These are phyloP conservation scores for Mesopsocus fuscifrons DNA, from an alignment of 2,888 invertebrate genomes.

Conservation along the genomic window DNA sequence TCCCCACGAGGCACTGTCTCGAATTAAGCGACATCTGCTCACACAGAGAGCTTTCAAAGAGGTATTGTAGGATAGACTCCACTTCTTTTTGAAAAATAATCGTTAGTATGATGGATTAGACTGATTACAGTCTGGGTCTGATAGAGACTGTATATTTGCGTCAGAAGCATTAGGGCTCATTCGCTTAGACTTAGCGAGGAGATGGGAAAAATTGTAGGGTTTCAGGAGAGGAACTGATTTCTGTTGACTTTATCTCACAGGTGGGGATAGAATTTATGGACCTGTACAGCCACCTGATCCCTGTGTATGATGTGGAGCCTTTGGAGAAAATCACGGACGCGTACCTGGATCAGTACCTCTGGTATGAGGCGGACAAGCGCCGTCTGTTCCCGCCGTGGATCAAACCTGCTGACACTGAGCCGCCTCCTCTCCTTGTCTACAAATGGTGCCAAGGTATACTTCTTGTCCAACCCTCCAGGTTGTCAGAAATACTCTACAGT, in stretches of 20 bases:
- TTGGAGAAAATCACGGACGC: conserved; percentile 99
- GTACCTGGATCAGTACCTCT: conserved; percentile 96
- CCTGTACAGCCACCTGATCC: conserved; percentile 93
- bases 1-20: conserved; percentile 95
- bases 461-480: too few relatives aligned
- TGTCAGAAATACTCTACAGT: too few relatives aligned
- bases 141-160: too few relatives aligned
- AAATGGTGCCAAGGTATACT: conserved; percentile 93
- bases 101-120: too few relatives aligned
- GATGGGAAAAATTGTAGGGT: too few relatives aligned
- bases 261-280: conserved; percentile 99
- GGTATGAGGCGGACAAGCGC: conserved; percentile 98
- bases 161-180: too few relatives aligned
- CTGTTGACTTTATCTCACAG: too few relatives aligned
- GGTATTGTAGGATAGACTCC: too few relatives aligned
- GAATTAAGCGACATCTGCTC: conserved; percentile 96
- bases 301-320: conserved; percentile 98
- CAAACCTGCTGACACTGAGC: conserved; percentile 96
- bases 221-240: too few relatives aligned
- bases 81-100: background rate
- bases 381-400: conserved; percentile 96
- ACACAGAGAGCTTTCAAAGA: conserved; percentile 98
- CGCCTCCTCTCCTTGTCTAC: conserved; percentile 78
- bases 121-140: conserved; percentile 17
- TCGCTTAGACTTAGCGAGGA: too few relatives aligned